Evolutionary conservation across 2,888 invertebrate genomes (phyloP).

Genomic region (Lasioglossum marginatum): DNA sequence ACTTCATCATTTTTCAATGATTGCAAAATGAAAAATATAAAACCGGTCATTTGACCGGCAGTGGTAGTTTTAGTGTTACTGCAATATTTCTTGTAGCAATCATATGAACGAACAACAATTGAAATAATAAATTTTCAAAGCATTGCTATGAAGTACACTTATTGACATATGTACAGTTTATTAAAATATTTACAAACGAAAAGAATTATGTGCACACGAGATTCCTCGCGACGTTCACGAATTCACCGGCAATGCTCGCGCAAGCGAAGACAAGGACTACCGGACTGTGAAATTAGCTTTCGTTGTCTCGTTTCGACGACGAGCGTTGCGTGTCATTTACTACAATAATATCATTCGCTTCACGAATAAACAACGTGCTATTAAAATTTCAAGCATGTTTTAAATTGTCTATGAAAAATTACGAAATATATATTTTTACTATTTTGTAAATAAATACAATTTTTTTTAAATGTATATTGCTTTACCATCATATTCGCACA

Average conservation of each 20-base stretch:
- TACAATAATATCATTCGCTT: neutral
- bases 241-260: neutral
- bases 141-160: neutral
- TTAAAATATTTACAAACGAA: too few species aligned
- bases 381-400: neutral
- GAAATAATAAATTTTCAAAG: neutral
- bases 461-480: too few species aligned
- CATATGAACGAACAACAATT: neutral
- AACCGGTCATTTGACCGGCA: too few species aligned
- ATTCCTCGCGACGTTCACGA: too few species aligned
- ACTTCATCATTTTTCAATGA: too few species aligned
- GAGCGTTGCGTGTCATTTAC: neutral
- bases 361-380: neutral
- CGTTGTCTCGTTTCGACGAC: neutral
- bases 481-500: too few species aligned
- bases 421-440: neutral
- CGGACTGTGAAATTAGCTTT: slow-evolving; percentile 1
- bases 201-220: too few species aligned
- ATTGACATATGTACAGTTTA: too few species aligned
- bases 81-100: neutral
- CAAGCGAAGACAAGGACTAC: slow-evolving; percentile 3
- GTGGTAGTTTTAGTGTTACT: too few species aligned
- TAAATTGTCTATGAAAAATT: too few species aligned
- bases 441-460: neutral
- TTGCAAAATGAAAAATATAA: too few species aligned